Evolutionary conservation across 2,888 invertebrate species (phyloP).

Genomic region (Itoplectis maculator): DNA sequence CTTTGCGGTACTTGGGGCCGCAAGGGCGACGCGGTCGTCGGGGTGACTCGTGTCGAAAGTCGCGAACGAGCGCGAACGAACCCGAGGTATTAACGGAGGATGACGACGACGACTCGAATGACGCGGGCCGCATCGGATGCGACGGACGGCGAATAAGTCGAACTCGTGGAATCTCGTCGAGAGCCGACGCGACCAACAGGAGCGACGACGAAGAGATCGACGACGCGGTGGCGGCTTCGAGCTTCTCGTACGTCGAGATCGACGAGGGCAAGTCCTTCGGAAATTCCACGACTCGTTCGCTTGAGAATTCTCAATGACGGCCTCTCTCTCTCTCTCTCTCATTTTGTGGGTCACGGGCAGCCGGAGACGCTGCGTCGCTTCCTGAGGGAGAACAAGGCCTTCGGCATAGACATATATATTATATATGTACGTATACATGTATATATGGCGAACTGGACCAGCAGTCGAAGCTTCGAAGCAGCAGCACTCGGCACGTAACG

Average conservation of each 20-base stretch:
- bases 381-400: neutral
- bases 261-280: slow-evolving; percentile 49
- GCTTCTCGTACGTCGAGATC: slow-evolving; percentile 57
- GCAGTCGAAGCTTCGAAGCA: neutral
- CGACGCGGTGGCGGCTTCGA: slow-evolving; percentile 50
- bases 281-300: slow-evolving; percentile 54
- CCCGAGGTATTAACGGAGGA: slow-evolving; percentile 60
- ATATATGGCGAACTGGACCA: slow-evolving; percentile 6
- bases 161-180: slow-evolving; percentile 11
- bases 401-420: too few relatives aligned
- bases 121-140: neutral
- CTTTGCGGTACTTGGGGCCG: slow-evolving; percentile 61
- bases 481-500: neutral
- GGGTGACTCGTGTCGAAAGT: slow-evolving; percentile 33
- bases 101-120: slow-evolving; percentile 32
- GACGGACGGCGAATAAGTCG: slow-evolving; percentile 22
- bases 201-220: slow-evolving; percentile 15
- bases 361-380: neutral
- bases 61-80: slow-evolving; percentile 60
- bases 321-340: too few relatives aligned
- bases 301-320: slow-evolving; percentile 50
- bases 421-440: too few relatives aligned
- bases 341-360: slow-evolving; percentile 33
- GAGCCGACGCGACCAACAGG: neutral
- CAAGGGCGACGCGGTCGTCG: neutral